A percentile compares a stretch with the other conserved stretches of the same genome.
These are phyloP conservation scores for Acanthurus tractus DNA, from an alignment of 2,797 vertebrate genomes.

Conservation along the genomic window DNA sequence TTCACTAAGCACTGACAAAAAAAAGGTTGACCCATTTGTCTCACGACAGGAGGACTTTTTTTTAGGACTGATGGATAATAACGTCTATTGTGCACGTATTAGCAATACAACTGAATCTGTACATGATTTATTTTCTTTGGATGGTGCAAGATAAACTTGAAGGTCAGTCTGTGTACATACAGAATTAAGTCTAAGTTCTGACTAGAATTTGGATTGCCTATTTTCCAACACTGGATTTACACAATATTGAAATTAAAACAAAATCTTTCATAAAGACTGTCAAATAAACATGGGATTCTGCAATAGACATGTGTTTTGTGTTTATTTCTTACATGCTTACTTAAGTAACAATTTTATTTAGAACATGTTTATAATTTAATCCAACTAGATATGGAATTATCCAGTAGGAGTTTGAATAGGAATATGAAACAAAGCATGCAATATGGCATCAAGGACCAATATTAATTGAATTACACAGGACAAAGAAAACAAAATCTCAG, in stretches of 20 bases:
- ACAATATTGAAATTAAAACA: conserved; percentile 58
- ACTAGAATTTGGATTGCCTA: conserved; percentile 44
- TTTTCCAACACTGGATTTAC: conserved; percentile 57
- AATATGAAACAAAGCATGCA: neutral
- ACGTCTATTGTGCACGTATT: conserved; percentile 39
- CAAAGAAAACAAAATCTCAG: neutral
- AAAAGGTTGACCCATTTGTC: conserved; percentile 65
- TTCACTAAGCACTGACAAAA: conserved; percentile 64
- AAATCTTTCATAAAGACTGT: conserved; percentile 59
- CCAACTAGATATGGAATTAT: no score
- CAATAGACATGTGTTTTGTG: conserved; percentile 30
- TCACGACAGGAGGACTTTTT: conserved; percentile 54
- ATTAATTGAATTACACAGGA: neutral
- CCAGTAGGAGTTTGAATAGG: no score
- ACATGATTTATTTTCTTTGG: conserved; percentile 37
- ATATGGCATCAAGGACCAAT: neutral
- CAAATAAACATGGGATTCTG: conserved; percentile 78
- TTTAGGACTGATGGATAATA: conserved; percentile 45
- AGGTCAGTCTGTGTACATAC: conserved; percentile 57
- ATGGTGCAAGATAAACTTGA: conserved; percentile 44
- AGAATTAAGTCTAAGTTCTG: conserved; percentile 17
- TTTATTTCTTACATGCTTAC: conserved; percentile 3
- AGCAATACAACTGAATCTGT: conserved; percentile 53
- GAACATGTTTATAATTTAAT: neutral
- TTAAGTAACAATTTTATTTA: neutral